Evolutionary conservation across 2,797 vertebrate genomes (phyloP).

Genomic region (Eremophila alpestris): DNA sequence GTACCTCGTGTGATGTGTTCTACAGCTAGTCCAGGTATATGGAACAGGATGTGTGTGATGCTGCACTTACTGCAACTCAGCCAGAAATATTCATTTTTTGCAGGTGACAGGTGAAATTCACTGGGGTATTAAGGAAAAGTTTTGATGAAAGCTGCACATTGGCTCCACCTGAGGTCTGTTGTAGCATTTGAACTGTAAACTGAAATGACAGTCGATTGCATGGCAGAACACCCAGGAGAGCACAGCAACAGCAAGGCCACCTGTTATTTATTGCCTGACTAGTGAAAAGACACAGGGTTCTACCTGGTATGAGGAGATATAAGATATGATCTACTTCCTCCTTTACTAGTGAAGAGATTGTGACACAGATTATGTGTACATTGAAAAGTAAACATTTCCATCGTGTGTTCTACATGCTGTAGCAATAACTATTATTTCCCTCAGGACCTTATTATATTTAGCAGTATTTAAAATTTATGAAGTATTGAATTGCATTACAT

Average conservation of each 20-base stretch:
- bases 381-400: neutral
- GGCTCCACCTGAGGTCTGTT: neutral
- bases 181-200: conserved; percentile 31
- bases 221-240: conserved; percentile 19
- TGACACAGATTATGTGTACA: neutral
- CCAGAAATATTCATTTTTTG: neutral
- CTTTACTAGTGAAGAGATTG: neutral
- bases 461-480: neutral
- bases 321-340: neutral
- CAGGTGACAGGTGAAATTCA: conserved; percentile 13
- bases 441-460: neutral
- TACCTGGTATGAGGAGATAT: neutral
- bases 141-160: conserved; percentile 23
- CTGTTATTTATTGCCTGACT: neutral
- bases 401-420: neutral
- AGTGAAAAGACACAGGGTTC: neutral
- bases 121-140: neutral
- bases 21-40: neutral
- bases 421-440: neutral
- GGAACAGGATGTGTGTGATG: neutral
- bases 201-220: neutral
- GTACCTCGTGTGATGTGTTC: neutral
- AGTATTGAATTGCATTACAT: neutral
- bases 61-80: neutral
- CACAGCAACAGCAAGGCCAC: neutral